Base-by-base conservation (phyloP, 2,797 vertebrate species). In the Hoplostethus mediterraneus region DNA sequence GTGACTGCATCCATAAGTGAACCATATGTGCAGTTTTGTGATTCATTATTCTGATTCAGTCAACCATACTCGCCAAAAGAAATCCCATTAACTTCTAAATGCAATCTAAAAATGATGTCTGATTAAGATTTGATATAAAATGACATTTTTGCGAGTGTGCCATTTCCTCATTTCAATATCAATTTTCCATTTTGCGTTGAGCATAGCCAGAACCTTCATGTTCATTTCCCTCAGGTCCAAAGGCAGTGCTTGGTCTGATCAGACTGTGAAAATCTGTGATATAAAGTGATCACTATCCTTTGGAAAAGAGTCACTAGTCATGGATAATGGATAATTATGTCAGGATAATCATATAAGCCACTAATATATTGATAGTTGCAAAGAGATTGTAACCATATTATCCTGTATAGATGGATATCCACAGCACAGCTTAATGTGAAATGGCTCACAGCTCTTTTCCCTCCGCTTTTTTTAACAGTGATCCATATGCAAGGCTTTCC, bases 401-500 rank as follows among this genome's bases (percentile, higher is more conserved):
- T 53, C 38, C 1, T 42, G 16, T 67, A 21, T 25, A n/a, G 3
- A 60, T 51, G n/a, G n/a, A 56, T 63, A 14, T 17, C 9, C 31
- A 4, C 31, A 7, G 2, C 10, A 16, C 1, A 45, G 1, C 2
- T 47, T 7, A 61, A 36, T 45, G 36, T 70, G 21, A 62, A 53
- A 44, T 31, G 16, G 51, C 3, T 67, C 63, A 42, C n/a, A 60
- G 49, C 13, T 66, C 40, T 55, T 17, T 82, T 73, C 38, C 16
- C 83, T 13, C 56, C 17, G 65, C 64, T 52, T 73, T 81, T 78
- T 28, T 28, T 28, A 28, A 9, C 87, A 99, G 98, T 89, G 98
- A 98, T 81, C 97, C 98, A 0, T 99, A 99, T 38, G 97, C 97
- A 70, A 97, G 93, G 89, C 89, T 98, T 77, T 97, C 98, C 0